phyloP scores from a whole-genome alignment of 1,140 invertebrate species.

The Papilio dardanus region DNA sequence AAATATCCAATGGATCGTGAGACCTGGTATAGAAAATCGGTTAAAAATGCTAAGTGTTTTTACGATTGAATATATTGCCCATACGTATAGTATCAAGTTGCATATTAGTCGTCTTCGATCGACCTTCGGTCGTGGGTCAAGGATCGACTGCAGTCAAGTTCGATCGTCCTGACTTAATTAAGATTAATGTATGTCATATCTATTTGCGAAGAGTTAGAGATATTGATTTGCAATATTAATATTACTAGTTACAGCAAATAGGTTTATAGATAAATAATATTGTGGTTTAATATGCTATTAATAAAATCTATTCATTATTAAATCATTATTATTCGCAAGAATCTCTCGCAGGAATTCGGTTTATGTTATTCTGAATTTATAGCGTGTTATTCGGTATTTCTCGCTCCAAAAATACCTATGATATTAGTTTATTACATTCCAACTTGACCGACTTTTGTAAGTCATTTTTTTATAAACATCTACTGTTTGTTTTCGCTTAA shows the following conservation, averaged over 20 bases:
- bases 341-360: neutral
- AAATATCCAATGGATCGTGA: no score
- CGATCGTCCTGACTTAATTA: neutral
- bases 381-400: neutral
- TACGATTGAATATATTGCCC: neutral
- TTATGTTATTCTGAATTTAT: neutral
- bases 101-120: neutral
- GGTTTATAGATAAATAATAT: neutral
- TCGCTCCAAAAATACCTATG: slow-evolving; percentile 1
- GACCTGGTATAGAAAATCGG: no score
- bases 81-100: neutral
- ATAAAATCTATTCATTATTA: no score
- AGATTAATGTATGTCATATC: slow-evolving; percentile 4
- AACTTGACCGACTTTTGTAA: neutral
- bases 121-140: neutral
- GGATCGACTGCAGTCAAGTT: neutral
- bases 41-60: neutral
- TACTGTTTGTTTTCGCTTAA: no score
- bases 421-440: slow-evolving; percentile 3
- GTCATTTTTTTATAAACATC: neutral
- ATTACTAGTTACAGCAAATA: neutral
- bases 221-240: neutral
- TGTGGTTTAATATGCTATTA: neutral
- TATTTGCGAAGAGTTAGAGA: neutral
- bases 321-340: neutral